Conservation (phyloP, 1,140 invertebrate species). For the Zophobas atratus region DNA sequence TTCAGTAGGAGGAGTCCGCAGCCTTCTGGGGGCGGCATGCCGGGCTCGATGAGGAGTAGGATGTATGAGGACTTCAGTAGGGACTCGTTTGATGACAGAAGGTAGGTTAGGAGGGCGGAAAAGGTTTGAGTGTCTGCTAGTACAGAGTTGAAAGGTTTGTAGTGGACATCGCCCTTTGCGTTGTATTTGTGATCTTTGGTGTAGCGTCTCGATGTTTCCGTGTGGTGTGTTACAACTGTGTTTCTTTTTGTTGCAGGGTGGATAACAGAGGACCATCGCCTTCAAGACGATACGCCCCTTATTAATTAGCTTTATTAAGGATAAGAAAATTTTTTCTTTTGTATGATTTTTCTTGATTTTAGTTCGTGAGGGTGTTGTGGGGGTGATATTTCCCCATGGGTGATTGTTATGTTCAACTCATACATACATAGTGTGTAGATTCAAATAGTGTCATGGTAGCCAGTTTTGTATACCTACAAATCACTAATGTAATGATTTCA, state of each 20-base stretch:
- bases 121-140: neutral
- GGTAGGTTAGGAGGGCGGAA: slow-evolving; percentile 70
- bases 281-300: slow-evolving; percentile 85
- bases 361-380: slow-evolving; percentile 15
- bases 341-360: slow-evolving; percentile 18
- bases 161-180: neutral
- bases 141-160: slow-evolving; percentile 36
- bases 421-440: neutral
- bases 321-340: neutral
- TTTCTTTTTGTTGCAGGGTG: slow-evolving; percentile 74
- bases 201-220: too few relatives aligned
- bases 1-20: slow-evolving; percentile 86
- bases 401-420: neutral
- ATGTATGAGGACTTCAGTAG: slow-evolving; percentile 90
- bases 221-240: too few relatives aligned
- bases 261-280: slow-evolving; percentile 82
- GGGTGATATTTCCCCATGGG: neutral
- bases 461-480: too few relatives aligned
- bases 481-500: too few relatives aligned
- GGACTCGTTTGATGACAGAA: slow-evolving; percentile 87
- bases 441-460: too few relatives aligned
- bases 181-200: too few relatives aligned
- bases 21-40: slow-evolving; percentile 67
- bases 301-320: slow-evolving; percentile 70
- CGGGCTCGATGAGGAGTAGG: slow-evolving; percentile 70